phyloP scores from a whole-genome alignment of 2,797 vertebrate genomes.

The Poliocrania exsul region DNA sequence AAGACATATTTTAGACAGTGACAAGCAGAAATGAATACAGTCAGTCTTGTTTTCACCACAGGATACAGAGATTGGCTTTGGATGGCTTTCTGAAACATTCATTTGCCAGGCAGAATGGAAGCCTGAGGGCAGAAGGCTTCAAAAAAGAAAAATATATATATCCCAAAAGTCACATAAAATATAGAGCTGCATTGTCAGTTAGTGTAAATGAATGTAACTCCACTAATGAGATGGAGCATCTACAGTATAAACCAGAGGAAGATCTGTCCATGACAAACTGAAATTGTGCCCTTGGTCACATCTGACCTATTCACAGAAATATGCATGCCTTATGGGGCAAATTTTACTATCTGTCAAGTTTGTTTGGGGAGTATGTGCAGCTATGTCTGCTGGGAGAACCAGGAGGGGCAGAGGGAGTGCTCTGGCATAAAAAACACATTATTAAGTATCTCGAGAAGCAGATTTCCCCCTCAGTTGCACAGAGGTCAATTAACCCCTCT shows the following conservation, averaged over 20 bases:
- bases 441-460: not conserved
- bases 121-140: conserved; percentile 36
- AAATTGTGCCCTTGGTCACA: conserved; percentile 38
- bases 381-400: not conserved
- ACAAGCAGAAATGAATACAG: conserved; percentile 56
- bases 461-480: not conserved
- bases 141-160: not conserved
- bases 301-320: conserved; percentile 39
- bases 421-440: not conserved
- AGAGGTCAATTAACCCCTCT: not conserved
- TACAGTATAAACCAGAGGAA: not conserved
- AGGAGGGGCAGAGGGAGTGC: not conserved
- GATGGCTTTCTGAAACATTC: conserved; percentile 12
- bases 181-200: not conserved
- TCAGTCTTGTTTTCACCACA: conserved; percentile 32
- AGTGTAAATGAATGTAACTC: conserved; percentile 22
- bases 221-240: not conserved
- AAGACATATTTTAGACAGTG: conserved; percentile 66
- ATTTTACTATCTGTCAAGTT: conserved; percentile 15
- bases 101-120: conserved; percentile 42
- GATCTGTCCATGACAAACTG: not conserved
- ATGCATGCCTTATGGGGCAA: conserved; percentile 25
- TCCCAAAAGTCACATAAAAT: conserved; percentile 25
- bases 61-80: conserved; percentile 19
- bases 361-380: not conserved